Percentiles rank a stretch among this genome's conserved stretches.
phyloP scores from a whole-genome alignment of 2,888 invertebrate species.

The Scaeva pyrastri region DNA sequence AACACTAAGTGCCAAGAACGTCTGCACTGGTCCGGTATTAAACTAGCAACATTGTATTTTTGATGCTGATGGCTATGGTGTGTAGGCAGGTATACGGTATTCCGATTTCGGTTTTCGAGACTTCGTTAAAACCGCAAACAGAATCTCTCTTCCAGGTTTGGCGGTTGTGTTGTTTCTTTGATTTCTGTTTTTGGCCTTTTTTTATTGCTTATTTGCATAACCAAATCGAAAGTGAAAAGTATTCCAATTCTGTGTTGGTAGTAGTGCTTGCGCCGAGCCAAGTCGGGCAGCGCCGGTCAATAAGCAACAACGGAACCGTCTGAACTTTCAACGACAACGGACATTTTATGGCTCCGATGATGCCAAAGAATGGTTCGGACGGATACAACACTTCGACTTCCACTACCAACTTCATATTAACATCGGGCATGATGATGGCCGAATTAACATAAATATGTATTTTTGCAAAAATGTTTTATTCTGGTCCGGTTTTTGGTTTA shows the following conservation, averaged over 20 bases:
- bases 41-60: background rate
- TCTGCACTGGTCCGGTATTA: conserved; percentile 27
- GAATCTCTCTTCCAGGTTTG: conserved; percentile 43
- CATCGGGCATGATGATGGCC: background rate
- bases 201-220: conserved; percentile 68
- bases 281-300: conserved; percentile 1
- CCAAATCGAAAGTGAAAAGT: conserved; percentile 75
- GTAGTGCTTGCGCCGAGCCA: conserved; percentile 45
- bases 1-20: conserved; percentile 19
- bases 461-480: conserved; percentile 57
- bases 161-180: background rate
- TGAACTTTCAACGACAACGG: conserved; percentile 64
- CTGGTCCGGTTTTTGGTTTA: conserved; percentile 39
- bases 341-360: background rate
- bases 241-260: conserved; percentile 10
- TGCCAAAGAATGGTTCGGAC: conserved; percentile 15
- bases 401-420: background rate
- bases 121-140: conserved; percentile 16
- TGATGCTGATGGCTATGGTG: background rate
- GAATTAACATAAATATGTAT: conserved; percentile 26
- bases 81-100: background rate
- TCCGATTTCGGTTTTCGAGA: too few species aligned
- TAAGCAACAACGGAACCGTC: background rate
- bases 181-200: conserved; percentile 21
- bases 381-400: background rate